Conservation (phyloP, 1,140 invertebrate genomes). For the Euura saliciscinereae region DNA sequence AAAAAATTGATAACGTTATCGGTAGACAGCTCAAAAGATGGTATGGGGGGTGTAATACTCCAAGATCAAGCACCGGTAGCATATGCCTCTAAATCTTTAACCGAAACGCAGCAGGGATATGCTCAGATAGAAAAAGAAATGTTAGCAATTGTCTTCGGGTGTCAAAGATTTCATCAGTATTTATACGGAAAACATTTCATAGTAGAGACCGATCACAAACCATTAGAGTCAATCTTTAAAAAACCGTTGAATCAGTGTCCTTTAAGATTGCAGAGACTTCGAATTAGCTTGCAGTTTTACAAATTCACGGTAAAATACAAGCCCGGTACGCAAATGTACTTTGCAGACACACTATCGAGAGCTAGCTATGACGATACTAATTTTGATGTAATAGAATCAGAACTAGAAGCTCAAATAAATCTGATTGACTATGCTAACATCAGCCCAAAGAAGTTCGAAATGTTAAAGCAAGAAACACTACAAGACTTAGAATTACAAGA, state of each 20-base stretch:
- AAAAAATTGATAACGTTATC: too few relatives aligned
- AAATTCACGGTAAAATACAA: conserved; percentile 47
- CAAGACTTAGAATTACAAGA: conserved; percentile 18
- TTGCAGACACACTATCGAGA: conserved; percentile 53
- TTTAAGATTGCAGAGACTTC: conserved; percentile 45
- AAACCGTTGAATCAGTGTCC: conserved; percentile 43
- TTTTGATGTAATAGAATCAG: too few relatives aligned
- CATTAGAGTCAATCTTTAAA: conserved; percentile 40
- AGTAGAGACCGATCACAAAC: conserved; percentile 53
- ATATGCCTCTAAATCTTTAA: conserved; percentile 44
- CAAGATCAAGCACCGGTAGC: conserved; percentile 39
- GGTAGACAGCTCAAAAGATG: too few relatives aligned
- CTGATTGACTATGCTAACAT: too few relatives aligned
- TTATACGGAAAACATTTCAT: conserved; percentile 42
- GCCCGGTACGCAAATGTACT: conserved; percentile 51
- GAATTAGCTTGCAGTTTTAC: conserved; percentile 37
- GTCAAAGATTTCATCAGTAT: conserved; percentile 47
- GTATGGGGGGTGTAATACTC: conserved; percentile 35
- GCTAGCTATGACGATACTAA: conserved; percentile 20
- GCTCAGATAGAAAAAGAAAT: conserved; percentile 57
- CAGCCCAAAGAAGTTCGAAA: too few relatives aligned
- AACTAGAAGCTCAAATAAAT: too few relatives aligned
- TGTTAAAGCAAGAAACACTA: neutral
- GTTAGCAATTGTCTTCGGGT: conserved; percentile 48
- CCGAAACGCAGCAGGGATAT: conserved; percentile 42